Evolutionary conservation across 2,797 vertebrate genomes (phyloP).

Genomic region (Telmatherina bonti): DNA sequence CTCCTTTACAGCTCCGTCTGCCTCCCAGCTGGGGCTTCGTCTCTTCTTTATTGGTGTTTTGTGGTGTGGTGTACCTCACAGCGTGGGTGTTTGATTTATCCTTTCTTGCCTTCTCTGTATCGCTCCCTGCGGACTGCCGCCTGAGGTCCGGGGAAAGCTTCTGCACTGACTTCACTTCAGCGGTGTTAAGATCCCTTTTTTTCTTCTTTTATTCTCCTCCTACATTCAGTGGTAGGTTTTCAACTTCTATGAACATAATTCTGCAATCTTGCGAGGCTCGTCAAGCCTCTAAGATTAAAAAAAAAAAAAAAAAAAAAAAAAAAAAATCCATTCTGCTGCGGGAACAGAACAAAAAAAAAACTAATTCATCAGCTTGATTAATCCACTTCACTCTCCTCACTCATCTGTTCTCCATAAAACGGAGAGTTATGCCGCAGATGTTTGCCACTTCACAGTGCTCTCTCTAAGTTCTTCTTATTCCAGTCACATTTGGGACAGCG

Average conservation of each 20-base stretch:
- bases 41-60: conserved; percentile 47
- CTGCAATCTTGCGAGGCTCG: conserved; percentile 43
- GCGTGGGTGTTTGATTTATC: conserved; percentile 72
- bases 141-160: conserved; percentile 69
- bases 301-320: conserved; percentile 47
- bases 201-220: conserved; percentile 26
- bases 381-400: conserved; percentile 70
- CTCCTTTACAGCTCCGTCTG: conserved; percentile 29
- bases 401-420: conserved; percentile 36
- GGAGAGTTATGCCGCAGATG: conserved; percentile 50
- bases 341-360: conserved; percentile 35
- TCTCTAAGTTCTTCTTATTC: conserved; percentile 76
- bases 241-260: conserved; percentile 58
- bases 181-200: conserved; percentile 39
- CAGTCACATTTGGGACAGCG: conserved; percentile 80
- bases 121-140: conserved; percentile 67
- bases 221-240: conserved; percentile 13
- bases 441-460: conserved; percentile 55
- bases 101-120: conserved; percentile 46
- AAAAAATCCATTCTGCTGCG: conserved; percentile 61
- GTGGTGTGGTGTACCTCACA: conserved; percentile 51
- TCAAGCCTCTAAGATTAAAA: conserved; percentile 47
- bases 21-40: conserved; percentile 32
- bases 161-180: conserved; percentile 69
- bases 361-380: conserved; percentile 67